Percentiles rank a stretch among this genome's conserved stretches.
Conservation (phyloP, 23 tunicate genomes). For the Phallusia fumigata region DNA sequence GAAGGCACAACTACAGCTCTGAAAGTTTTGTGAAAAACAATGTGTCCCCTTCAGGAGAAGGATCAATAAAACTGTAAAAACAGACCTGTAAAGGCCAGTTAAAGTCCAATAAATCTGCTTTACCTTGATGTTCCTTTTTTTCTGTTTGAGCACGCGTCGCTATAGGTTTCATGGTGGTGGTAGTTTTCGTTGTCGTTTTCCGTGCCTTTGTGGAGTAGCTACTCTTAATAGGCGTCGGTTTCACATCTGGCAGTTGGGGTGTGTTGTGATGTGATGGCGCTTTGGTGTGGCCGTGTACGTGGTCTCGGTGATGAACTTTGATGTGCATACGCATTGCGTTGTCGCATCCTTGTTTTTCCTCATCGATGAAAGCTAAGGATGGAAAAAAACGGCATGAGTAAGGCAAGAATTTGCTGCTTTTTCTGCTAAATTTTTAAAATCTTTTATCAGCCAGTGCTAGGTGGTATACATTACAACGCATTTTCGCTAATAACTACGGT, state of each 20-base stretch:
- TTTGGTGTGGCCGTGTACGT: conserved; percentile 2
- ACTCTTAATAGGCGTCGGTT: background rate
- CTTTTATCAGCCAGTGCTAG: too few species aligned
- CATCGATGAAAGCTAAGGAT: conserved; percentile 12
- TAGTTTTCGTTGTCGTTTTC: background rate
- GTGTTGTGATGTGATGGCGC: background rate
- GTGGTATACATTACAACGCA: too few species aligned
- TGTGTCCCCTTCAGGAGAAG: too few species aligned
- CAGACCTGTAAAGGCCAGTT: too few species aligned
- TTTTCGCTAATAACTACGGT: too few species aligned
- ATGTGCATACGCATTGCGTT: conserved; percentile 48
- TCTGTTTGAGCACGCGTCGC: background rate
- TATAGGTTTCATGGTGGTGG: background rate
- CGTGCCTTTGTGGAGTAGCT: background rate
- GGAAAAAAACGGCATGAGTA: background rate
- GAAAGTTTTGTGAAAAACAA: too few species aligned
- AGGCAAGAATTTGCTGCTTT: background rate
- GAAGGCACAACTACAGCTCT: too few species aligned
- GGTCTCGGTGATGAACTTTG: conserved; percentile 25
- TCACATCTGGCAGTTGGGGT: background rate
- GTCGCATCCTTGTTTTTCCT: conserved; percentile 4
- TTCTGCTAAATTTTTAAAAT: background rate
- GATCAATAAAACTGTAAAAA: too few species aligned
- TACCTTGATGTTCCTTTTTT: background rate
- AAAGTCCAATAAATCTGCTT: too few species aligned